Percentiles rank a stretch among this genome's conserved stretches.
These are phyloP conservation scores for Serripes groenlandicus DNA, from an alignment of 2,888 invertebrate genomes.

Conservation along the genomic window DNA sequence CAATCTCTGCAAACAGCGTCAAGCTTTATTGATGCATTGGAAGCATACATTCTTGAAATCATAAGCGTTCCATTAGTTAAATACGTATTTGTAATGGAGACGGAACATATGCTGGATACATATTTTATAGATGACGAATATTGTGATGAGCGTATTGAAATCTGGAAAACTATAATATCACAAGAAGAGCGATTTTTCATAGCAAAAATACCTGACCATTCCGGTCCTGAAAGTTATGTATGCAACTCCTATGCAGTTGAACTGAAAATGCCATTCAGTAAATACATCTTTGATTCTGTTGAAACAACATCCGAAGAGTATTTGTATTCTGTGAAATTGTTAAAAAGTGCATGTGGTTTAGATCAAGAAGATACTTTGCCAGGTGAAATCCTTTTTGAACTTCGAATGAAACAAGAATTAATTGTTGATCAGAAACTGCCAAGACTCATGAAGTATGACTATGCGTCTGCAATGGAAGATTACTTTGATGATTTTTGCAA, in stretches of 20 bases:
- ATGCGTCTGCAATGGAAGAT: conserved; percentile 24
- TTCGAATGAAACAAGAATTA: conserved; percentile 44
- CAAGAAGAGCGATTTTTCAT: conserved; percentile 43
- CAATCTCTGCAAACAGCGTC: conserved; percentile 46
- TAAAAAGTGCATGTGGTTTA: conserved; percentile 54
- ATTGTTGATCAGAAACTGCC: conserved; percentile 39
- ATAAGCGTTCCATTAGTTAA: conserved; percentile 65
- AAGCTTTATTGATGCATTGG: conserved; percentile 59
- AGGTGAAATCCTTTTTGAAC: conserved; percentile 39
- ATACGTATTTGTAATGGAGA: conserved; percentile 55
- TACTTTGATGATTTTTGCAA: conserved; percentile 54
- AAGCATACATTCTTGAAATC: conserved; percentile 39
- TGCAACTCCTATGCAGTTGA: conserved; percentile 39
- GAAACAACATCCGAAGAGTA: conserved; percentile 62
- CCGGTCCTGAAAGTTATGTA: conserved; percentile 66
- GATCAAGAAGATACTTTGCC: conserved; percentile 63
- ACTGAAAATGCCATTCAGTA: conserved; percentile 65
- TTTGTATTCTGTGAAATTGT: conserved; percentile 37
- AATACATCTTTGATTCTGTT: conserved; percentile 41
- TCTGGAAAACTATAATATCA: conserved; percentile 33
- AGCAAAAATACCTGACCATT: conserved; percentile 35
- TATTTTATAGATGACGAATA: conserved; percentile 50
- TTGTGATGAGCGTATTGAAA: conserved; percentile 14
- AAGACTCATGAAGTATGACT: conserved; percentile 8
- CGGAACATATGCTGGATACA: conserved; percentile 42